A percentile compares a stretch with the other conserved stretches of the same genome.
Evolutionary conservation across 2,888 invertebrate species (phyloP).

Genomic region (Xylocampa areola): DNA sequence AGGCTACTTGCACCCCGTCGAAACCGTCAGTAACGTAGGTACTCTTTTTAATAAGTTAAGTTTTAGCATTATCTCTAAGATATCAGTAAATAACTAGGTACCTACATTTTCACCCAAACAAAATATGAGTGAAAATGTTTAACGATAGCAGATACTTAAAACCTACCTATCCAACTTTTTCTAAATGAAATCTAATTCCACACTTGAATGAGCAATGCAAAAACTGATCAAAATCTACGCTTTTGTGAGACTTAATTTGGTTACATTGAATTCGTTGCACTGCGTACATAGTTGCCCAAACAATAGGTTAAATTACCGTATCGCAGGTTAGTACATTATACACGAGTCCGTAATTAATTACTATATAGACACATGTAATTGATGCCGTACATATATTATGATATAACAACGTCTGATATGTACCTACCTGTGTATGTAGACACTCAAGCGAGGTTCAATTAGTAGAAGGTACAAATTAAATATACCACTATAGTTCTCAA

Average conservation of each 20-base stretch:
- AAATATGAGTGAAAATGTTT: too few relatives aligned
- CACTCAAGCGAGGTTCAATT: slow-evolving; percentile 12
- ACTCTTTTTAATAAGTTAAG: too few relatives aligned
- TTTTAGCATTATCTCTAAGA: too few relatives aligned
- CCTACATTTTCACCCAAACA: too few relatives aligned
- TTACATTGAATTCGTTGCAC: slow-evolving; percentile 18
- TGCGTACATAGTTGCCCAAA: slow-evolving; percentile 12
- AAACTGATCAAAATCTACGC: not conserved
- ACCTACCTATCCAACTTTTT: too few relatives aligned
- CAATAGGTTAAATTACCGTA: slow-evolving; percentile 47
- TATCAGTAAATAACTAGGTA: too few relatives aligned
- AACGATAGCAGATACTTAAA: too few relatives aligned
- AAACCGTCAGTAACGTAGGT: too few relatives aligned
- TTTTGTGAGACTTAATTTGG: slow-evolving; percentile 7
- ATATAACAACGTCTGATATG: slow-evolving; percentile 21
- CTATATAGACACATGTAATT: slow-evolving; percentile 29
- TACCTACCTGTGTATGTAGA: too few relatives aligned
- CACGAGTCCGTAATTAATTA: slow-evolving; percentile 44
- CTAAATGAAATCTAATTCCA: too few relatives aligned
- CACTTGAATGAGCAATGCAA: not conserved
- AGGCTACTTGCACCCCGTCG: too few relatives aligned
- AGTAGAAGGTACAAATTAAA: not conserved
- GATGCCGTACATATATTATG: slow-evolving; percentile 38
- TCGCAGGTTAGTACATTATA: slow-evolving; percentile 27
- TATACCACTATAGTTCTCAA: too few relatives aligned